phyloP scores from a whole-genome alignment of 2,113 vertebrate species.

The Shinisaurus crocodilurus region DNA sequence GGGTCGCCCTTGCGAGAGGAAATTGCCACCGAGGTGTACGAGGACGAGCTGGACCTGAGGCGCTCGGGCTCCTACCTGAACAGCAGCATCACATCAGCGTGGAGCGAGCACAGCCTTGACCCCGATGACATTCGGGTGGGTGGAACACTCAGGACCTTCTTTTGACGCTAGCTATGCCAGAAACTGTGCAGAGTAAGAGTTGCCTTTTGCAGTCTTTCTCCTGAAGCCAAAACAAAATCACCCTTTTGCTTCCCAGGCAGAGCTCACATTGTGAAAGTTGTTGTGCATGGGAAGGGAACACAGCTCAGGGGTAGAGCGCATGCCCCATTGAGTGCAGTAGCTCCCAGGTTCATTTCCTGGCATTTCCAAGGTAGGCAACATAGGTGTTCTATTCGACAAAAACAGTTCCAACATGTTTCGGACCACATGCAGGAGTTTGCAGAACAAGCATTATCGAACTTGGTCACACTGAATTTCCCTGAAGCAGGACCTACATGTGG shows the following conservation, averaged over 20 bases:
- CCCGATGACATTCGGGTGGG: conserved; percentile 95
- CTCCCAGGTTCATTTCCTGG: neutral
- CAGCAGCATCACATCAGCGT: conserved; percentile 91
- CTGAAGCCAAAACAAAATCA: conserved; percentile 21
- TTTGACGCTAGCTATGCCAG: conserved; percentile 62
- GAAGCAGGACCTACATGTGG: no score
- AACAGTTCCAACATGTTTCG: no score
- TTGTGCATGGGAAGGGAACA: neutral
- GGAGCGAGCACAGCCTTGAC: conserved; percentile 93
- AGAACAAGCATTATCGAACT: no score
- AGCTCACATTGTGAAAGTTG: no score
- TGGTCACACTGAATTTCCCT: no score
- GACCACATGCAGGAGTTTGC: no score
- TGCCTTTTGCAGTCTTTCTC: conserved; percentile 69
- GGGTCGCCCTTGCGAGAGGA: conserved; percentile 84
- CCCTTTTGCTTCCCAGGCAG: neutral
- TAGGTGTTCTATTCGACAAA: no score
- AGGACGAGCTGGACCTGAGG: conserved; percentile 91
- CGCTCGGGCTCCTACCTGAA: conserved; percentile 87
- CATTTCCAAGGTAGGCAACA: neutral
- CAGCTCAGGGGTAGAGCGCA: neutral
- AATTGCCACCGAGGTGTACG: conserved; percentile 91
- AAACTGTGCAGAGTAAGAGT: conserved; percentile 67
- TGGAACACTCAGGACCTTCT: conserved; percentile 66
- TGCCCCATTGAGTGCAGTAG: neutral